Base-by-base conservation (phyloP, 2,797 vertebrate genomes). In the Salmo trutta region DNA sequence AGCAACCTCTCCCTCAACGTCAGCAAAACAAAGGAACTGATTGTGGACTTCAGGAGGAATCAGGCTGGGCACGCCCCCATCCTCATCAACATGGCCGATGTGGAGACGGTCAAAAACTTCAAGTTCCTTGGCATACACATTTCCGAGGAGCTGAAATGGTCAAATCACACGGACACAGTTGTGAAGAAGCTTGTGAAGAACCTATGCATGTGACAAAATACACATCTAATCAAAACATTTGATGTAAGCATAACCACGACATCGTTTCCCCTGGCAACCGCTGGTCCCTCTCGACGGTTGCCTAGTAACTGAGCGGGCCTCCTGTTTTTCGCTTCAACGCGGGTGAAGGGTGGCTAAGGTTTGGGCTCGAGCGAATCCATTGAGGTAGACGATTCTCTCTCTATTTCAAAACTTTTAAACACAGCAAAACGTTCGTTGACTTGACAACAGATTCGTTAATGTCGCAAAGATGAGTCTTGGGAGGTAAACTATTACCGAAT, bases 231-330 rank as follows among this genome's bases (percentile, higher is more conserved):
- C 10, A 59, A 2, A 56, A 33, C 16, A 33, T 10, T 3, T 29
- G 10, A 72, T 19, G 4, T 52, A 3, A 66, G 81, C 93, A 77
- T 92, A 88, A 90, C 93, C 89, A 94, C 94, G 56, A 71, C 85
- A 77, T 41, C 1, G 93, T 93, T 92, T 94, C 90, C 85, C 90
- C 65, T 93, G 80, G 95, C 92, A 94, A 95, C 95, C 1, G 2
- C 33, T 76, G 56, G 75, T 21, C 68, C 81, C 75, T 7, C 83
- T 83, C 88, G 76, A 52, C 86, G 73, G 92, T 93, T 91, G 54
- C 91, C 86, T 71, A 86, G 93, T 84, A 84, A 94, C 93, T n/a
- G 33, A 16, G 81, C 69, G 76, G 85, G 85, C 86, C 88, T 90
- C 87, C 75, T 77, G 76, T 77, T 82, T 75, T 72, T 79, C 78